Evolutionary conservation across 1,140 invertebrate genomes (phyloP), one percentile per base, ranked within the genome.

Genomic region (Agrilus planipennis): DNA sequence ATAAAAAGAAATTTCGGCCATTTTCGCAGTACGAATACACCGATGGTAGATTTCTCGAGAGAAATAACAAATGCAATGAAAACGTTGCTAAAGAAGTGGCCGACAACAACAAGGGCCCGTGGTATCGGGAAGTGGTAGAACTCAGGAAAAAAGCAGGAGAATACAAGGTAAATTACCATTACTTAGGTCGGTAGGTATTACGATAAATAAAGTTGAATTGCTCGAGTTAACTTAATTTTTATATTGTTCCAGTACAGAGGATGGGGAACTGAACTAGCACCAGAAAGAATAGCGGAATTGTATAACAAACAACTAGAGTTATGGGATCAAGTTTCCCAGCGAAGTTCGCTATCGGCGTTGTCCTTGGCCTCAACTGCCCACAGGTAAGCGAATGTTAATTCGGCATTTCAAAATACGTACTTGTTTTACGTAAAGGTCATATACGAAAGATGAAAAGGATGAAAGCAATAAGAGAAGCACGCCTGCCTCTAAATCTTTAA

Each of bases 131-230:
- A 64, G 84, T 90, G 53, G 73, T 88, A 54, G 87, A 90, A 67
- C 71, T 90, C 46, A 76, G 87, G 53, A 87, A 87, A 63, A 85
- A 89, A 62, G 88, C 88, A 59, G 86, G 84, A 53, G 85, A 90
- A 64, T 91, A 91, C 65, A 89, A 89, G 77, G 85, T 88, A 71
- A 67, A 64, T 21, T 3, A n/a, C n/a, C n/a, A n/a, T n/a, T n/a
- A n/a, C n/a, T n/a, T n/a, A n/a, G n/a, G n/a, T n/a, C n/a, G n/a
- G n/a, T n/a, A n/a, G n/a, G n/a, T 25, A n/a, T 7, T 25, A 7
- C 6, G n/a, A 7, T n/a, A 25, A 25, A 6, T 25, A 25, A 25
- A 19, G 35, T 23, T 37, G 18, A 9, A 21, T 25, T 6, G 17
- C 34, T 25, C 27, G 17, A n/a, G 25, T 23, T 31, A 31, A 41